Conservation (phyloP, 1,140 invertebrate genomes). For the Lutraria rhynchaena region DNA sequence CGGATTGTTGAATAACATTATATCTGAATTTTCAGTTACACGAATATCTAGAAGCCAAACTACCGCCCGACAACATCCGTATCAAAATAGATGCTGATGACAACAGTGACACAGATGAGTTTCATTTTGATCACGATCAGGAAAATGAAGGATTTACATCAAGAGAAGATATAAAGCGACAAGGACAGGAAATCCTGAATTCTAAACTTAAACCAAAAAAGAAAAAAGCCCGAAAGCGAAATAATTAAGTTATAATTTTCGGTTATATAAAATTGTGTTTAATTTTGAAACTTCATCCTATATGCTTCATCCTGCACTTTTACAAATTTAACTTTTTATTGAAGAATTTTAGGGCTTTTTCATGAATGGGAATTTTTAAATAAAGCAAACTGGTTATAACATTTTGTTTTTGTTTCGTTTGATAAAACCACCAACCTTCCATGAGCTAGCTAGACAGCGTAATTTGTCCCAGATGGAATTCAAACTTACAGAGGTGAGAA, state of each 20-base stretch:
- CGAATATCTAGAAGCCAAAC: constrained; percentile 60
- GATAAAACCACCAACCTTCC: no score
- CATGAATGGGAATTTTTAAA: no score
- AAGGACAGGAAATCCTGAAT: constrained; percentile 63
- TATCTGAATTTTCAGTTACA: constrained; percentile 59
- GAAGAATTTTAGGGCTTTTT: no score
- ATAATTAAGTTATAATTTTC: constrained; percentile 2
- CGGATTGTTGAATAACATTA: not conserved
- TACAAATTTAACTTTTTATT: no score
- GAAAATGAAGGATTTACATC: constrained; percentile 68
- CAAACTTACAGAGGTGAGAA: no score
- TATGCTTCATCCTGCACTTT: no score
- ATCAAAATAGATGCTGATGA: constrained; percentile 62
- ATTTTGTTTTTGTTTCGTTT: no score
- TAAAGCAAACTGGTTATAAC: no score
- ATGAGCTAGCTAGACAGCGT: no score
- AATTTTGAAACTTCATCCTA: no score
- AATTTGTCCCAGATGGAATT: no score
- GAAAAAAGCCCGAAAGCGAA: constrained; percentile 59
- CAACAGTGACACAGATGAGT: constrained; percentile 66
- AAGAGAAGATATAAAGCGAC: constrained; percentile 66
- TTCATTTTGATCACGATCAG: constrained; percentile 69
- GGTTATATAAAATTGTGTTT: no score
- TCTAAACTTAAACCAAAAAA: constrained; percentile 68
- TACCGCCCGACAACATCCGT: constrained; percentile 65